Evolutionary conservation across 2,113 vertebrate genomes (phyloP), one percentile per base, ranked within the genome.

Genomic region (Pseudois nayaur): DNA sequence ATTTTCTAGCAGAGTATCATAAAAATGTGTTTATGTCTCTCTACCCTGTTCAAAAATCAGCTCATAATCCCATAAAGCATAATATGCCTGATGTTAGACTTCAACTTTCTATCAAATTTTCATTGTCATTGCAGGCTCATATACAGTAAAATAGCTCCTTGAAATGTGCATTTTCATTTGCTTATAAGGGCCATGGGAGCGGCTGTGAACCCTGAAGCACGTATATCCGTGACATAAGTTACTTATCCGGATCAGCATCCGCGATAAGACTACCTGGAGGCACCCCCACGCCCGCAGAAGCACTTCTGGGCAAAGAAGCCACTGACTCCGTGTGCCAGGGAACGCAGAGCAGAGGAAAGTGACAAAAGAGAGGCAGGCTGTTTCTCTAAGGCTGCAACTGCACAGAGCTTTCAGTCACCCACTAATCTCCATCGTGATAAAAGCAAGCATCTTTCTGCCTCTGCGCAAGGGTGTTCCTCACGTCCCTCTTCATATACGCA

Each of bases 31-130:
- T 79, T 88, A 16, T 79, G 0, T 92, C 40, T 45, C 6, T 79
- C 4, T 21, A 43, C 76, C 25, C 4, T 93, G 62, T 50, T 87
- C 36, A 60, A 87, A 88, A 89, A 92, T 91, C 87, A 94, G 78
- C 8, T 64, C 40, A 23, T 50, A 95, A 84, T 74, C 36, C 78
- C 40, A 71, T 71, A 78, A 55, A 79, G 27, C 55, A 54, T 81
- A 79, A 71, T 59, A 36, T 8, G 0, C 3, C 62, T 33, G 8
- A 74, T 74, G 7, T 82, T 91, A 88, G 89, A 64, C 15, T 95
- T 94, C 50, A 81, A 81, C 55, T 10, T 88, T 55, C 64, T 52
- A 62, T 50, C 54, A 59, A 71, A 54, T 97, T 88, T 55, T 82
- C 55, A 86, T 36, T 88, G 64, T 78, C 3, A 89, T 6, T 29